Evolutionary conservation across 1,140 invertebrate genomes (phyloP).

Genomic region (Hyposmocoma kahamanoa): DNA sequence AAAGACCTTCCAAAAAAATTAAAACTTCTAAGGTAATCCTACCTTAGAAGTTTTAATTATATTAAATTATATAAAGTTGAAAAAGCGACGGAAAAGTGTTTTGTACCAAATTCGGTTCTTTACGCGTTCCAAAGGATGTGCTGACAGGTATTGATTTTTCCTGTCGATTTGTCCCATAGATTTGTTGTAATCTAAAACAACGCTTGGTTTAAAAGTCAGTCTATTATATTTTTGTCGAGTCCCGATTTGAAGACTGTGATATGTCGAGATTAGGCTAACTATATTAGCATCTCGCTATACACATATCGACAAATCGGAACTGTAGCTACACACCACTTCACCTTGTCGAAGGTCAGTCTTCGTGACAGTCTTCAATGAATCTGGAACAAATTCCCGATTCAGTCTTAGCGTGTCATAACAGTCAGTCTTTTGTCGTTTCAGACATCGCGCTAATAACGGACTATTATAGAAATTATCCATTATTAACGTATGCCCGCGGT

Average conservation of each 20-base stretch:
- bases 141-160: constrained; percentile 14
- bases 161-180: constrained; percentile 14
- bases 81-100: background rate
- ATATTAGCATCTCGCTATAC: constrained; percentile 10
- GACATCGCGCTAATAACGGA: constrained; percentile 14
- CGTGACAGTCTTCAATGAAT: background rate
- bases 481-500: constrained; percentile 24
- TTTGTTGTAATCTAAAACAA: constrained; percentile 14
- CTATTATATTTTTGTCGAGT: constrained; percentile 11
- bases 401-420: constrained; percentile 15
- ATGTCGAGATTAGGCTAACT: constrained; percentile 11
- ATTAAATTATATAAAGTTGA: no score
- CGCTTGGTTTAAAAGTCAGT: constrained; percentile 10
- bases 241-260: constrained; percentile 5
- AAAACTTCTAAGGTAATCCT: no score
- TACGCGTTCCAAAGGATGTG: constrained; percentile 9
- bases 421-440: constrained; percentile 21
- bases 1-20: no score
- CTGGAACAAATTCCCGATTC: constrained; percentile 10
- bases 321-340: constrained; percentile 4
- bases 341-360: constrained; percentile 1
- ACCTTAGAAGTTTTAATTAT: no score
- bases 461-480: constrained; percentile 30
- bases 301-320: constrained; percentile 2
- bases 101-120: constrained; percentile 5